These are phyloP conservation scores for Agrenia bidenticulata DNA, from an alignment of 2,888 invertebrate genomes.

Conservation along the genomic window DNA sequence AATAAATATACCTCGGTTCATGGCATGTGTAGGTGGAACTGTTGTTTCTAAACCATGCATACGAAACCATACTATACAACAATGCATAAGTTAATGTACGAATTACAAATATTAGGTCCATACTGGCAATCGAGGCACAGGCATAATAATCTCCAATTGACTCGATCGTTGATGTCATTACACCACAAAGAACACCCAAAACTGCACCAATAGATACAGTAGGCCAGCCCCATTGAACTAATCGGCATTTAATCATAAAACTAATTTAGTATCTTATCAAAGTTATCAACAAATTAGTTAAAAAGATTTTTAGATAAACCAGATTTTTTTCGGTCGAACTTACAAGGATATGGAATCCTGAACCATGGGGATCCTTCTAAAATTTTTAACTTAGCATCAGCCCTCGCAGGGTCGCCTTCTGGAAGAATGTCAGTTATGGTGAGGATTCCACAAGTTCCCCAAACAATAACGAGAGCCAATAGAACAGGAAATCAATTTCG, in stretches of 20 bases:
- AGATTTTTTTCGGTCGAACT: slow-evolving; percentile 43
- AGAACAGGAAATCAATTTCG: too few species aligned
- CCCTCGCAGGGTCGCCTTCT: slow-evolving; percentile 69
- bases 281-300: not conserved
- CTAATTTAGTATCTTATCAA: not conserved
- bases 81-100: not conserved
- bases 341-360: slow-evolving; percentile 75
- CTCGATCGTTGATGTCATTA: slow-evolving; percentile 76
- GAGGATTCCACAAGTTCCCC: slow-evolving; percentile 71
- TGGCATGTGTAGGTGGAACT: slow-evolving; percentile 80
- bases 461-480: slow-evolving; percentile 73
- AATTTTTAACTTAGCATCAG: slow-evolving; percentile 70
- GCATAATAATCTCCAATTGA: slow-evolving; percentile 88
- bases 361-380: slow-evolving; percentile 77
- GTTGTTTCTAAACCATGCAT: too few species aligned
- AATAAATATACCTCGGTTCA: slow-evolving; percentile 80
- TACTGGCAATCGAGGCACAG: slow-evolving; percentile 66
- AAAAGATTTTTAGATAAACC: not conserved
- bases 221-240: slow-evolving; percentile 75
- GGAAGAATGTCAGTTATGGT: slow-evolving; percentile 68
- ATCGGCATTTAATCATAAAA: not conserved
- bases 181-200: slow-evolving; percentile 75
- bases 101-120: not conserved
- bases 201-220: slow-evolving; percentile 70
- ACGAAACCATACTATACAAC: too few species aligned